Evolutionary conservation across 1,140 invertebrate species (phyloP), one percentile per base, ranked within the genome.

Genomic region (Episyrphus balteatus): DNA sequence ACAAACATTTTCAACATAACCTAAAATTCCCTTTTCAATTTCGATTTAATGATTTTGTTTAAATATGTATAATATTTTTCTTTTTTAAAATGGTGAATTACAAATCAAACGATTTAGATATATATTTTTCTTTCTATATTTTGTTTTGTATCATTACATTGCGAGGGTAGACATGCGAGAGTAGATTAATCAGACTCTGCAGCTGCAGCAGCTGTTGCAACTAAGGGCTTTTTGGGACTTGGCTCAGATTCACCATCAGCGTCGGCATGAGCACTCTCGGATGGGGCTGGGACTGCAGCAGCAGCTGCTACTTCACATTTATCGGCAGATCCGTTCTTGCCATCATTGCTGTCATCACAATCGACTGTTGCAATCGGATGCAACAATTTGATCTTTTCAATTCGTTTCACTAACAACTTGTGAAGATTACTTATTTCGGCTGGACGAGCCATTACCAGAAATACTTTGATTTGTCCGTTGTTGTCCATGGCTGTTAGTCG

Each of bases 401-500:
- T 68, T 18, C 86, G 72, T 57, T 77, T 77, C 46, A 83, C 74
- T 30, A 93, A 66, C 2, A 83, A 79, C 56, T 76, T 75, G 56
- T 83, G 76, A 34, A 93, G 64, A 53, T 83, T 79, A 43, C 82
- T 81, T 10, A 84, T 81, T 61, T 92, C 88, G 44, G 82, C 84
- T 1, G 82, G 82, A 44, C 79, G 81, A 13, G 85, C 84, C 83
- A 83, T 84, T 34, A 88, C 81, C 42, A 94, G 78, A 57, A 90
- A 94, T 43, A 94, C 82, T 71, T 88, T 87, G 34, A 93, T 77
- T 48, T 83, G 80, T 47, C 84, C 85, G 49, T 83, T 81, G 14
- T 80, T 78, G 61, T 95, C 90, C 59, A 88, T 82, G 1, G 89
- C 93, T 2, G 91, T 95, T 48, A 96, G 74, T 41, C 90, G 75